Percentiles rank a stretch among this genome's conserved stretches.
Evolutionary conservation across 1,140 invertebrate species (phyloP).

Genomic region (Drosophila rhopaloa): DNA sequence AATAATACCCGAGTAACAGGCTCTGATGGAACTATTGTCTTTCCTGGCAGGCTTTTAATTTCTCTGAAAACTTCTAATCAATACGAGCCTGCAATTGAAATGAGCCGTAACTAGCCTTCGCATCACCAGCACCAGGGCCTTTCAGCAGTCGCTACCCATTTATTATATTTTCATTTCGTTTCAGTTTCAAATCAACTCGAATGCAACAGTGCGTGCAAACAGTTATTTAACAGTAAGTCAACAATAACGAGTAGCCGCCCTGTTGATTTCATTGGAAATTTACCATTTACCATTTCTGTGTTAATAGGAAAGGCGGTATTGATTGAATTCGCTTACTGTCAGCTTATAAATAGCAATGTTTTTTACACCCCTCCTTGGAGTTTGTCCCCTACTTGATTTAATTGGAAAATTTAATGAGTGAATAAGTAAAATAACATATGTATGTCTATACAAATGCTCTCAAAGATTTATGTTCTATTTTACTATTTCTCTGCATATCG

Average conservation of each 20-base stretch:
- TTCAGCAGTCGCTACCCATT: conserved; percentile 4
- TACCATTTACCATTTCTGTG: conserved; percentile 31
- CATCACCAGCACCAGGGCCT: background rate
- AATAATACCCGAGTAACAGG: conserved; percentile 13
- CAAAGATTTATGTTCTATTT: too few species aligned
- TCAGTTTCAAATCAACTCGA: conserved; percentile 33
- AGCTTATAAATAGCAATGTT: conserved; percentile 28
- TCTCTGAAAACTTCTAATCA: conserved; percentile 19
- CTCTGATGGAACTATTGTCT: conserved; percentile 22
- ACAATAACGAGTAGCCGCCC: conserved; percentile 37
- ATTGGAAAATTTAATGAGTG: conserved; percentile 20
- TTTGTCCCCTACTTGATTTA: conserved; percentile 10
- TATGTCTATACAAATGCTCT: too few species aligned
- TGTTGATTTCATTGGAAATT: conserved; percentile 27
- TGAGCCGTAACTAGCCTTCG: conserved; percentile 18
- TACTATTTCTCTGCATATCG: too few species aligned
- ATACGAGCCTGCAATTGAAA: conserved; percentile 37
- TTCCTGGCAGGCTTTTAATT: conserved; percentile 6
- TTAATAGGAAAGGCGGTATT: conserved; percentile 26
- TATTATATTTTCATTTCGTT: conserved; percentile 42
- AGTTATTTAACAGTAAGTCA: conserved; percentile 33
- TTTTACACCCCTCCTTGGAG: background rate
- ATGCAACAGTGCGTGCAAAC: conserved; percentile 40
- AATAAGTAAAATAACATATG: too few species aligned
- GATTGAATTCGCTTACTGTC: conserved; percentile 20